Evolutionary conservation across 2,888 invertebrate genomes (phyloP).

Genomic region (Drosophila planitibia): DNA sequence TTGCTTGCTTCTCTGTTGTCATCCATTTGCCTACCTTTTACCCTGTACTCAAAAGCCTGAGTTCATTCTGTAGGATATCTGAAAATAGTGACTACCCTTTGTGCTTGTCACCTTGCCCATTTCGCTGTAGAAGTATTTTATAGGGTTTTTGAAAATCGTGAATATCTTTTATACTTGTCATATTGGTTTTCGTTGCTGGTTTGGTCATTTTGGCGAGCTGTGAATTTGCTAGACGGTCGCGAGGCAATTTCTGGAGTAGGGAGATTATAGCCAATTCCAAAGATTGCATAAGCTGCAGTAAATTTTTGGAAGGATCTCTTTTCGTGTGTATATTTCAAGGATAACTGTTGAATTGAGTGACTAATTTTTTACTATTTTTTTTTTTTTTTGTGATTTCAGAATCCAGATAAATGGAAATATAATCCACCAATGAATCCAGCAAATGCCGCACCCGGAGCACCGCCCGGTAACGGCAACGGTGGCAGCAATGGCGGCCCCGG

Average conservation of each 20-base stretch:
- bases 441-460: constrained; percentile 85
- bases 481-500: constrained; percentile 85
- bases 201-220: too few species aligned
- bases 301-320: background rate
- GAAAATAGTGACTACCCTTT: background rate
- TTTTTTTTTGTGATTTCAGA: constrained; percentile 86
- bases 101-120: background rate
- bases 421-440: constrained; percentile 86
- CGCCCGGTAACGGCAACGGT: constrained; percentile 83
- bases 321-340: constrained; percentile 1
- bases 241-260: background rate
- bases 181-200: too few species aligned
- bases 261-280: background rate
- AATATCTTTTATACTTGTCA: background rate
- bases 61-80: background rate
- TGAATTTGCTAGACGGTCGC: too few species aligned
- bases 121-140: background rate
- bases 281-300: constrained; percentile 14
- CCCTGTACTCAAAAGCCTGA: background rate
- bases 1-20: background rate
- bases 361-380: background rate
- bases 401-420: constrained; percentile 95
- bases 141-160: background rate
- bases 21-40: background rate
- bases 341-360: background rate